Evolutionary conservation across 2,888 invertebrate species (phyloP), one percentile per base, ranked within the genome.

Genomic region (Pseudococcus jackbeardsleyi): DNA sequence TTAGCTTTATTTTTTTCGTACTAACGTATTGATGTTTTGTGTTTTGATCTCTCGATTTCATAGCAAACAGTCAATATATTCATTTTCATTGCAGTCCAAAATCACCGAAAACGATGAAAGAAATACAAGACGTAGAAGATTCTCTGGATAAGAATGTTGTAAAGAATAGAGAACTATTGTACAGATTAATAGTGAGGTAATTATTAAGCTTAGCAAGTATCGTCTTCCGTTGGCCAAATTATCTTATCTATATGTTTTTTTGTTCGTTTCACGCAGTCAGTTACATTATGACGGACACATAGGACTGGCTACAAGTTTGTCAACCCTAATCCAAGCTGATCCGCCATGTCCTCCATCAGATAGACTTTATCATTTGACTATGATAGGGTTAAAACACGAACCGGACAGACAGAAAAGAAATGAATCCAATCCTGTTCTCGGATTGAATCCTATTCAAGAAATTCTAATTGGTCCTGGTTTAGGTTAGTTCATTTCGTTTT

Each of bases 241-340:
- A 33, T 33, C 26, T 33, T 3, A 33, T 3, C 1, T 33, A 1
- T 2, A 33, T 33, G 6, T 15, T 50, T 50, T 15, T 50, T 12
- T 50, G 50, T 50, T 1, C 15, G 17, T 50, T 5, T 50, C 15
- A 50, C 50, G 12, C 91, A 99, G 99, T 91, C 99, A 99, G 92
- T 93, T 99, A 87, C 97, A 96, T 92, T 99, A 99, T 91, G 99
- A 99, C 94, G 99, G 99, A 0, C 96, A 98, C 91, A 97, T 98
- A 91, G 95, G 95, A n/a, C 93, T 99, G 85, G 99, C 98, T 0
- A 95, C 97, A 0, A 95, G 95, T 85, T 92, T 99, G 89, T 95
- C 97, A 0, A 94, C 95, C 87, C 93, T 96, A 50, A 96, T 97
- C 0, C 96, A 98, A 91, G 96, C 98, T 0, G 97, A 98, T 90